A percentile compares a stretch with the other conserved stretches of the same genome.
phyloP scores from a whole-genome alignment of 2,113 vertebrate species.

The Ciconia maguari region DNA sequence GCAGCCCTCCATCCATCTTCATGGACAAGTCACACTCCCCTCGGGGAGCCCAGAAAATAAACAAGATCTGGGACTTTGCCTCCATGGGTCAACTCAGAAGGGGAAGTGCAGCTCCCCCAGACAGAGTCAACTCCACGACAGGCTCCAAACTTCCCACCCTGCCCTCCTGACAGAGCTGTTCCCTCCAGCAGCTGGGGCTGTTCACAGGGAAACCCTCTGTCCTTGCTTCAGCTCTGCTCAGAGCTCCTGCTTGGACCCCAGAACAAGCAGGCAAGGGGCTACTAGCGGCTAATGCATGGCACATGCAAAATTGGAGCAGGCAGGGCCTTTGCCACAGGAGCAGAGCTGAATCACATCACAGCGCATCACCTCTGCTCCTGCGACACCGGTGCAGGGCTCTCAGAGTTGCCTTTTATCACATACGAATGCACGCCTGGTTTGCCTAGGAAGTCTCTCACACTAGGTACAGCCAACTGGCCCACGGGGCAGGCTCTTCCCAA shows the following conservation, averaged over 20 bases:
- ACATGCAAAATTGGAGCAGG: not conserved
- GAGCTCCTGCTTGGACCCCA: not conserved
- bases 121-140: fast-evolving
- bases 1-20: not conserved
- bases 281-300: not conserved
- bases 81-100: not conserved
- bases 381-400: not conserved
- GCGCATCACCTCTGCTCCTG: not conserved
- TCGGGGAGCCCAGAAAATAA: not conserved
- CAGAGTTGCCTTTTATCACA: not conserved
- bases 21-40: not conserved
- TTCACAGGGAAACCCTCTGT: not conserved
- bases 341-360: not conserved
- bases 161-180: not conserved
- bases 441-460: not conserved
- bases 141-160: not conserved
- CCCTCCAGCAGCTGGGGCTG: not conserved
- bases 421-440: fast-evolving
- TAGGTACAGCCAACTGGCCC: not conserved
- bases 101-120: not conserved
- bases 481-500: not conserved
- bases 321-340: not conserved
- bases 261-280: not conserved
- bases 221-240: not conserved
- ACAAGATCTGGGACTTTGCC: not conserved